Evolutionary conservation across 2,113 vertebrate species (phyloP).

Genomic region (Hucho hucho): DNA sequence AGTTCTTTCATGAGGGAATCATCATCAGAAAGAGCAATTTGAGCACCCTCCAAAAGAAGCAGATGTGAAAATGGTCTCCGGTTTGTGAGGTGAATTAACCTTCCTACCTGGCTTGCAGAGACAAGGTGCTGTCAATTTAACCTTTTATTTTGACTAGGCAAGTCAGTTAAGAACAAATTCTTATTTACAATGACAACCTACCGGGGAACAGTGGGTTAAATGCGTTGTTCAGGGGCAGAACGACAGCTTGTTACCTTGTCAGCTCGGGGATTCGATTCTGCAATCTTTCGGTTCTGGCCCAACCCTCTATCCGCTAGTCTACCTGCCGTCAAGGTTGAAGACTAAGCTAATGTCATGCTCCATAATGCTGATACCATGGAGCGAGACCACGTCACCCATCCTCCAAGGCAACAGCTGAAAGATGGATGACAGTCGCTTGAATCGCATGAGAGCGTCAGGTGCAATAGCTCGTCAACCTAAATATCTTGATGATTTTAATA

Average conservation of each 20-base stretch:
- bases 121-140: slow-evolving; percentile 13
- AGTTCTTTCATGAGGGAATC: slow-evolving; percentile 57
- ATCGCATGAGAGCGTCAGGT: slow-evolving; percentile 40
- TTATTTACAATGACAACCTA: no score
- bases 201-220: no score
- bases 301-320: no score
- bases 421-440: slow-evolving; percentile 37
- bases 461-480: slow-evolving; percentile 26
- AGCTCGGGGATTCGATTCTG: no score
- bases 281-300: no score
- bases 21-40: slow-evolving; percentile 57
- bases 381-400: slow-evolving; percentile 2
- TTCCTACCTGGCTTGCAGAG: slow-evolving; percentile 33
- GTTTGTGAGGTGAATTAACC: slow-evolving; percentile 43
- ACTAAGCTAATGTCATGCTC: slow-evolving; percentile 29
- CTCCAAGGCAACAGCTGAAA: slow-evolving; percentile 31
- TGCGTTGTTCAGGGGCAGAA: no score
- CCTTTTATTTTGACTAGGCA: no score
- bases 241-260: no score
- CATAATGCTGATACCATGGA: slow-evolving; percentile 15
- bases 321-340: slow-evolving; percentile 36
- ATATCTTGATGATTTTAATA: slow-evolving; percentile 35
- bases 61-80: slow-evolving; percentile 27
- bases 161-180: no score
- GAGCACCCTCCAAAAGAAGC: slow-evolving; percentile 22